Base-by-base conservation (phyloP, 2,797 vertebrate genomes). In the Epinephelus awoara region DNA sequence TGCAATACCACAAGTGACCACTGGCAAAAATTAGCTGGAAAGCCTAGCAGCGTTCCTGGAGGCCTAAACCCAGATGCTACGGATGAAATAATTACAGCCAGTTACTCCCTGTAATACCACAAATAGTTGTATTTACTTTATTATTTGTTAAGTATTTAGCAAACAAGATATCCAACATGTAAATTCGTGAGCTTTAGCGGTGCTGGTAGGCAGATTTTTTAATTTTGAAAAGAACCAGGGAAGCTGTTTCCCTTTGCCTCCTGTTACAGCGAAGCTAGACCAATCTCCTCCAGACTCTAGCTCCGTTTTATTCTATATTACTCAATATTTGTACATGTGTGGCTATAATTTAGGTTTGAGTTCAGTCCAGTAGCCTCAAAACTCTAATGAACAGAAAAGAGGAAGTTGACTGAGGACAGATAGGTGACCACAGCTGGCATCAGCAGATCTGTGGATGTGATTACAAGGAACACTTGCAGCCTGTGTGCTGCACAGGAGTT, bases 341-440 rank as follows among this genome's bases (percentile, higher is more conserved):
- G 65, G 14, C 21, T 55, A 19, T 46, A 55, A 66, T 65, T 54
- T 27, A 61, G 62, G 46, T 62, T 80, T 68, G 65, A 47, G 46
- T 27, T 63, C 40, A 44, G 58, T 66, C 67, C 54, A 80, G 52
- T 25, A n/a, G 55, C 56, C 50, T 65, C 23, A 54, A 40, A 8
- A 6, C 21, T 46, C 29, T 42, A 15, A 51, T 57, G 61, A 76
- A 56, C 54, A 47, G 42, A 52, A 44, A 34, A 21, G 47, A 54
- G 67, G 63, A 47, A 44, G 80, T 17, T 8, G 68, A 63, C 62
- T n/a, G 29, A 72, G 57, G 80, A 72, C 57, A 73, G 59, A 80
- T 29, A 80, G 75, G 71, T 67, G 72, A 76, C 77, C 82, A 73
- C 56, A 83, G 80, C 67, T 75, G 75, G 17, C 82, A 59, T 52